phyloP scores from a whole-genome alignment of 2,113 vertebrate genomes.

The rabbit (Oryctolagus cuniculus) region DNA sequence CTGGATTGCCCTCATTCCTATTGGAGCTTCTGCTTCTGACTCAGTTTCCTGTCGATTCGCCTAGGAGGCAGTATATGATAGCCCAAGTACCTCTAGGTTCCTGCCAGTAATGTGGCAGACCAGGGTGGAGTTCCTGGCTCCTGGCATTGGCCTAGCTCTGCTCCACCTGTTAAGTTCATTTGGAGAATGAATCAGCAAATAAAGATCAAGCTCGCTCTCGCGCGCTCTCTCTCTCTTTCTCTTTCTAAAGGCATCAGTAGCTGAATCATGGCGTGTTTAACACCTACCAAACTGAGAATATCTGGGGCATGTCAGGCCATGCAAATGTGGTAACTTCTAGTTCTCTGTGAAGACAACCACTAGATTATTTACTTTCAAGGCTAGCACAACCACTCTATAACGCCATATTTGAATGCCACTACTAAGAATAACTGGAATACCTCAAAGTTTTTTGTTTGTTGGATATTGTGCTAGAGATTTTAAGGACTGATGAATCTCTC shows the following conservation, averaged over 20 bases:
- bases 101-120: too few species aligned
- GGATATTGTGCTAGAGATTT: constrained; percentile 1
- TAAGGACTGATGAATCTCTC: not conserved
- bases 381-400: not conserved
- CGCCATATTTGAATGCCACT: not conserved
- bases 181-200: too few species aligned
- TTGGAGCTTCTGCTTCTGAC: too few species aligned
- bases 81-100: too few species aligned
- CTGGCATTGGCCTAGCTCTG: too few species aligned
- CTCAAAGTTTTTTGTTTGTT: not conserved
- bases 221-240: too few species aligned
- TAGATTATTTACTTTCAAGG: not conserved
- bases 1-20: too few species aligned
- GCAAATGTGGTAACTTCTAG: not conserved
- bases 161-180: too few species aligned
- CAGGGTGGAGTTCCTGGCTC: too few species aligned
- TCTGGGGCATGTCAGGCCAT: not conserved
- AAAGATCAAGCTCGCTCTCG: too few species aligned
- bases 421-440: not conserved
- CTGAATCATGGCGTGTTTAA: not conserved
- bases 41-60: too few species aligned
- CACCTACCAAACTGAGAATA: not conserved
- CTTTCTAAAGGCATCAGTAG: not conserved
- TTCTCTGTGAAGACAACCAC: not conserved
- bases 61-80: too few species aligned